phyloP scores from a whole-genome alignment of 2,797 vertebrate genomes.

The Halcyon chelicuti region DNA sequence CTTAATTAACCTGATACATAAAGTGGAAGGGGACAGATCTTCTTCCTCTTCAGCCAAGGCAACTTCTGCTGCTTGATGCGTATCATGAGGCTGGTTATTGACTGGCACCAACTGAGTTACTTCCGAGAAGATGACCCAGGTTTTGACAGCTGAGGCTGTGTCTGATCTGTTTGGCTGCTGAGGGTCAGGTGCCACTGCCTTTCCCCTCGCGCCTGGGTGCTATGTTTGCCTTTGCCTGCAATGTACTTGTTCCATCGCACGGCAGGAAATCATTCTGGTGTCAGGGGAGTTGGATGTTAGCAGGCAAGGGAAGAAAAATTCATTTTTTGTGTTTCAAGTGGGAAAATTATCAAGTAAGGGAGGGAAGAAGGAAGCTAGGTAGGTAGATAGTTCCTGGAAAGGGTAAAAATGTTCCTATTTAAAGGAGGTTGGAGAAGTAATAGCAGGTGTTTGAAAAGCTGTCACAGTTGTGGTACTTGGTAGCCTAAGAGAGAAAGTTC shows the following conservation, averaged over 20 bases:
- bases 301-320: neutral
- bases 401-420: neutral
- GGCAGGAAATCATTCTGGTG: neutral
- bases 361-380: neutral
- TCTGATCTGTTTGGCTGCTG: fast-evolving
- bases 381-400: neutral
- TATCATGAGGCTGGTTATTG: neutral
- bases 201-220: fast-evolving
- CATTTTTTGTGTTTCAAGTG: neutral
- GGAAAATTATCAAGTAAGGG: neutral
- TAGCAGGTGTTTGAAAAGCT: neutral
- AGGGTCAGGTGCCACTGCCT: neutral
- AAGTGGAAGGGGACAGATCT: neutral
- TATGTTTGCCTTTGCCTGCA: neutral
- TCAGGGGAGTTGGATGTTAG: neutral
- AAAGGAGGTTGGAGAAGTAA: neutral
- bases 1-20: neutral
- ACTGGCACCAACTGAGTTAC: neutral
- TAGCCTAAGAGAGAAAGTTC: neutral
- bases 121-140: neutral
- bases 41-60: neutral
- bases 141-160: neutral
- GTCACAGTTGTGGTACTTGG: neutral
- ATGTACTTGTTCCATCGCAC: fast-evolving
- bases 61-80: neutral